A percentile compares a stretch with the other conserved stretches of the same genome.
Conservation (phyloP, 92 coral and sea anemone species). For the Porites rus region DNA sequence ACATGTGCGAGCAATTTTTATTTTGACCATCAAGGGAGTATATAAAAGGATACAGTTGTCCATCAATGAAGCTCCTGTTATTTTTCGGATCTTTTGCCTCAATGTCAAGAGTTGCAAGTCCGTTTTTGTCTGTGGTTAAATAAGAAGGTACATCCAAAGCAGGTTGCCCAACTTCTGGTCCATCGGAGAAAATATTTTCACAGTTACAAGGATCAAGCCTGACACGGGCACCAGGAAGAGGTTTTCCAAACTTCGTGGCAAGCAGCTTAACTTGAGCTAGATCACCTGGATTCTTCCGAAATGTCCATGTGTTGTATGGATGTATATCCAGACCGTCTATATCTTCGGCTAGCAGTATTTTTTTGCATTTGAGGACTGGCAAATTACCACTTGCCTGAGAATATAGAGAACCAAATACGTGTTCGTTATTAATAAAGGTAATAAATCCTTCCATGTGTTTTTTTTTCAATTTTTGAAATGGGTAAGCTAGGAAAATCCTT, state of each 20-base stretch:
- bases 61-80: slow-evolving; percentile 71
- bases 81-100: slow-evolving; percentile 70
- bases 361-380: slow-evolving; percentile 42
- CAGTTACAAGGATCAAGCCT: slow-evolving; percentile 33
- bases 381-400: slow-evolving; percentile 58
- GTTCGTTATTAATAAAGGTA: too few species aligned
- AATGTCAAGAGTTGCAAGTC: slow-evolving; percentile 50
- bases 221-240: slow-evolving; percentile 31
- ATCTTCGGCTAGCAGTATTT: slow-evolving; percentile 72
- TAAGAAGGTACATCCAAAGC: slow-evolving; percentile 19
- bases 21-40: slow-evolving; percentile 48
- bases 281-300: slow-evolving; percentile 68
- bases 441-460: too few species aligned
- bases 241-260: slow-evolving; percentile 76
- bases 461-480: too few species aligned
- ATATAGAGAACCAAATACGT: background rate
- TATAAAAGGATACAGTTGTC: slow-evolving; percentile 65
- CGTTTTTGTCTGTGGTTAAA: slow-evolving; percentile 47
- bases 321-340: slow-evolving; percentile 74
- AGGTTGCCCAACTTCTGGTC: slow-evolving; percentile 32
- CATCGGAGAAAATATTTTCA: background rate
- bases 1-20: slow-evolving; percentile 8
- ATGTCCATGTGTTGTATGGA: slow-evolving; percentile 67
- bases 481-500: too few species aligned
- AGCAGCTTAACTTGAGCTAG: slow-evolving; percentile 43